Conservation (phyloP, 1,140 invertebrate species). For the Dreissena rostriformis region DNA sequence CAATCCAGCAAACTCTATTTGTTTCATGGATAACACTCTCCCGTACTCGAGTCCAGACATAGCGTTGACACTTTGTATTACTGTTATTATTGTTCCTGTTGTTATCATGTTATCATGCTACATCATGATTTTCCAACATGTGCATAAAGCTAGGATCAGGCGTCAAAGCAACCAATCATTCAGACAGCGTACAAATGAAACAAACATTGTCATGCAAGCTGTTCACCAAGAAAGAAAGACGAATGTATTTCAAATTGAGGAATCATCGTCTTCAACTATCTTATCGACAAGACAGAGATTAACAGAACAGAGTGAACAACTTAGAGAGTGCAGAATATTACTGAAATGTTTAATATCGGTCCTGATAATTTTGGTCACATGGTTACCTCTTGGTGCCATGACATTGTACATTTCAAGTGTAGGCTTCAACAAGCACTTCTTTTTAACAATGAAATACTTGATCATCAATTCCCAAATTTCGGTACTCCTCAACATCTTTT, state of each 20-base stretch:
- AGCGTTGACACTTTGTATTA: too few relatives aligned
- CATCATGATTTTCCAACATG: too few relatives aligned
- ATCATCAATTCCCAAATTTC: too few relatives aligned
- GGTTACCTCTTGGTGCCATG: slow-evolving; percentile 11
- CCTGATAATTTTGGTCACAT: background rate
- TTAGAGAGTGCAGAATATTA: slow-evolving; percentile 16
- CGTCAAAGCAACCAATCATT: slow-evolving; percentile 11
- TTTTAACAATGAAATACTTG: too few relatives aligned
- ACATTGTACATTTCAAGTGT: slow-evolving; percentile 3
- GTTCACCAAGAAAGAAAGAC: background rate
- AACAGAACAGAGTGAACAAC: background rate
- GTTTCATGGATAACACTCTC: background rate
- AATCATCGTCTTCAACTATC: background rate
- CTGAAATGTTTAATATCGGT: slow-evolving; percentile 7
- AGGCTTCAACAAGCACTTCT: background rate
- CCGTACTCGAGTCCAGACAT: too few relatives aligned
- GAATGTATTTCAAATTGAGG: background rate
- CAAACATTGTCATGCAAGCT: background rate
- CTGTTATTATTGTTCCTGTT: too few relatives aligned
- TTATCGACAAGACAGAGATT: background rate
- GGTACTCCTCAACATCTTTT: too few relatives aligned
- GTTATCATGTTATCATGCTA: too few relatives aligned
- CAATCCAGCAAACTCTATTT: background rate
- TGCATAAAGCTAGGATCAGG: background rate
- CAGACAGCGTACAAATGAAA: background rate